Base-by-base conservation (phyloP, 2,888 invertebrate genomes). In the Rhingia rostrata region DNA sequence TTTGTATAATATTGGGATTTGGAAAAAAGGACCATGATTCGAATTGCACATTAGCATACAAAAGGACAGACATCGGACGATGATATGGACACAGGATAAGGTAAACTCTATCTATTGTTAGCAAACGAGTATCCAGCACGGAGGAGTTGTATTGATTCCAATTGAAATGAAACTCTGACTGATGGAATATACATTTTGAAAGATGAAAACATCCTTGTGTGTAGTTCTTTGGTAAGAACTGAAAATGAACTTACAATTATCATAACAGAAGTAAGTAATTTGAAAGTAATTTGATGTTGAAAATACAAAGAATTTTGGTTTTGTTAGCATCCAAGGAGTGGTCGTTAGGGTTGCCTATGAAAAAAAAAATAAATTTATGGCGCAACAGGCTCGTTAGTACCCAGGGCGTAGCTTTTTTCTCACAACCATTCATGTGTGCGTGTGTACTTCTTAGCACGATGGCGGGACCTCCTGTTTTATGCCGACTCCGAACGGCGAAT, bases 21-120 rank as follows among this genome's bases (percentile, higher is more conserved):
- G 5, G 39, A 37, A 14, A 63, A 47, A 67, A 45, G 67, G 22
- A 41, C 43, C 61, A 49, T 75, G 70, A 70, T 67, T 77, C 39
- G 43, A 5, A 66, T 61, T 6, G 54, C 54, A 39, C 72, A 83
- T 83, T 78, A 72, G 61, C 82, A 83, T 67, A 73, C 72, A 83
- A 78, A 83, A 67, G 66, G 61, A 63, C 51, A 47, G 54, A 67
- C 77, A 77, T 72, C 54, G 53, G 54, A 66, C 45, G 66, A 66
- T 14, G n/a, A 43, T 60, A 45, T 30, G 6, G 22, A 54, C 67
- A 43, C 22, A n/a, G 12, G n/a, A 30, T 4, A 49, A 51, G 33
- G 51, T 60, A 41, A 58, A 22, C 32, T 70, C 41, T 22, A 30
- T 47, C 51, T 51, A 61, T 61, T 39, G 39, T 49, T 39, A 32